phyloP scores from a whole-genome alignment of 1,140 invertebrate species.

The Drosophila nebulosa region DNA sequence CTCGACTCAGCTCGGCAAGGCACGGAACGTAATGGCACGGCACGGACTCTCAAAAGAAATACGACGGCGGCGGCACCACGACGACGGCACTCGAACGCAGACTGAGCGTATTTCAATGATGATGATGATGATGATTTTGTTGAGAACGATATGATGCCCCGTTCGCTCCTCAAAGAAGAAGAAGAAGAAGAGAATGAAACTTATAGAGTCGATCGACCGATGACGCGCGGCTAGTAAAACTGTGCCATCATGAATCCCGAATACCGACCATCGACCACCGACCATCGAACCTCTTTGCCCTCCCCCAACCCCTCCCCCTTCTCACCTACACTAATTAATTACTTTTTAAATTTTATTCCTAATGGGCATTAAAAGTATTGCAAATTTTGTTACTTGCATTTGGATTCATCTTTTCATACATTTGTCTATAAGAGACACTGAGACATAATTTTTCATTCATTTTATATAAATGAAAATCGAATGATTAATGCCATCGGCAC shows the following conservation, averaged over 20 bases:
- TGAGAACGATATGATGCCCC: neutral
- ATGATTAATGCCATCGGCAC: slow-evolving; percentile 49
- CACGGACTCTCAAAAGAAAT: neutral
- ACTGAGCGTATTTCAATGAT: slow-evolving; percentile 47
- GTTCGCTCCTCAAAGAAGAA: neutral
- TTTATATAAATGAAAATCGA: slow-evolving; percentile 34
- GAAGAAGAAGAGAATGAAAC: neutral
- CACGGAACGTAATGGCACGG: no score
- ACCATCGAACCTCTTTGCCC: no score
- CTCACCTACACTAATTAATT: no score
- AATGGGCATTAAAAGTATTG: no score
- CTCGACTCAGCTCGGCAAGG: no score
- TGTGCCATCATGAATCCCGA: neutral
- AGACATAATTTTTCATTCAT: no score
- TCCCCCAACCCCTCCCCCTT: no score
- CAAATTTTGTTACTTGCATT: no score
- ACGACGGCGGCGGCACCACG: slow-evolving; percentile 17
- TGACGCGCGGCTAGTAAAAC: neutral
- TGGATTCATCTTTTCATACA: no score
- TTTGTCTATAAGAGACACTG: no score
- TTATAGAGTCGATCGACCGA: neutral
- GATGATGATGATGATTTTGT: slow-evolving; percentile 10
- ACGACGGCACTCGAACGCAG: slow-evolving; percentile 62
- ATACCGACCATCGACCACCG: no score
- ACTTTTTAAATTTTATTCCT: no score